Evolutionary conservation across 1,140 invertebrate species (phyloP).

Genomic region (Choristoneura fumiferana): DNA sequence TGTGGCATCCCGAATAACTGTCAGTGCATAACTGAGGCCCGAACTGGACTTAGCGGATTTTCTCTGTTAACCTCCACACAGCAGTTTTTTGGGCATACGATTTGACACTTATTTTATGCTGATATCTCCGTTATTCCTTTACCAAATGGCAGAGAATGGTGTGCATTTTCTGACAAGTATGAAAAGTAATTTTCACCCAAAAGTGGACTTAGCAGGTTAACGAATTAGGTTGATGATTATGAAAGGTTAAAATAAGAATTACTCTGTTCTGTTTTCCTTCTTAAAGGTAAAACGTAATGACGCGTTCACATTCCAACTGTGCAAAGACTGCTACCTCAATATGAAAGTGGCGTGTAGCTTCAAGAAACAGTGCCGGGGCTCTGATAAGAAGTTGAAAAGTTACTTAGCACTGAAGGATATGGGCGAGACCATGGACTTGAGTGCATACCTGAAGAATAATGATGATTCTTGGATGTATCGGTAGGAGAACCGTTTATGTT

Average conservation of each 20-base stretch:
- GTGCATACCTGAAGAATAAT: constrained; percentile 52
- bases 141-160: too few relatives aligned
- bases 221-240: too few relatives aligned
- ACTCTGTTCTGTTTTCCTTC: not conserved
- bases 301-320: constrained; percentile 57
- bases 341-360: constrained; percentile 62
- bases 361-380: constrained; percentile 56
- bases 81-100: too few relatives aligned
- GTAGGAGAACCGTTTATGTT: constrained; percentile 28
- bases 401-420: constrained; percentile 48
- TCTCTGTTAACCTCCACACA: too few relatives aligned
- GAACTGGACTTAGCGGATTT: too few relatives aligned
- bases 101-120: too few relatives aligned
- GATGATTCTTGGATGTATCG: constrained; percentile 51
- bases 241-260: constrained; percentile 26
- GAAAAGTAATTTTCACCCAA: too few relatives aligned
- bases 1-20: too few relatives aligned
- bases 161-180: too few relatives aligned
- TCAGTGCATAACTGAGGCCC: too few relatives aligned
- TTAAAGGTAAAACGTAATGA: constrained; percentile 65
- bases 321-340: constrained; percentile 53
- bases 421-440: constrained; percentile 45
- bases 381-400: constrained; percentile 53
- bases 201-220: too few relatives aligned
- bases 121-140: too few relatives aligned